Evolutionary conservation across 2,797 vertebrate species (phyloP), one percentile per base, ranked within the genome.

Genomic region (Helicolenus hilgendorfi): DNA sequence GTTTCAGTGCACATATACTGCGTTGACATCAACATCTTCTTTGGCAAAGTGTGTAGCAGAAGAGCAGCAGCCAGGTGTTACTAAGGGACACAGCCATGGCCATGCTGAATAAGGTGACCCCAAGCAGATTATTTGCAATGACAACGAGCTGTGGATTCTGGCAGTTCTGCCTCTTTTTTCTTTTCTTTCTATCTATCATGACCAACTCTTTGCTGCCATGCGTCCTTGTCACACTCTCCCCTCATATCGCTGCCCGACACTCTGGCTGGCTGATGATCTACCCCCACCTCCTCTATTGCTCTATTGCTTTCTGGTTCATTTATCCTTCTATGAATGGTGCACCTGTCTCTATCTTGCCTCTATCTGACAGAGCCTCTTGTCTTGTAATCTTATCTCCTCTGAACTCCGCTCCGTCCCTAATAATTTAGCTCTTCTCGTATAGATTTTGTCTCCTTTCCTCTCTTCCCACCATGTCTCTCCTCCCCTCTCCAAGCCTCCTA

Each of bases 61-160:
- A 79, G 33, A 18, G 59, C 24, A 73, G 77, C 31, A 79, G 73
- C 58, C 41, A 26, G 56, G n/a, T 59, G 67, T 58, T 26, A 77
- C 14, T 5, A 11, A 13, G 60, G 56, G 77, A 60, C 70, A 58
- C 58, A 38, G 73, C 49, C 41, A 5, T 22, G 11, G 49, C 33
- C 24, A 15, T 38, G 31, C 76, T 60, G 58, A 75, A 75, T 72
- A 87, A 86, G 69, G 88, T 92, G 83, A 88, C 91, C 87, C 3
- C 8, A 27, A 41, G 67, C 91, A 85, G 85, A 85, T 79, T 92
- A 88, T 91, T 91, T 92, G 75, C 86, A 79, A 45, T 62, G 85
- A 91, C 89, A 81, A 85, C 70, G 73, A 92, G 81, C 24, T 88
- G 86, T 84, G 81, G 79, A 72, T 84, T 79, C 76, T 89, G 84